A percentile compares a stretch with the other conserved stretches of the same genome.
Evolutionary conservation across 64 coral and sea anemone genomes (phyloP).

Genomic region (Trachythela sp.): DNA sequence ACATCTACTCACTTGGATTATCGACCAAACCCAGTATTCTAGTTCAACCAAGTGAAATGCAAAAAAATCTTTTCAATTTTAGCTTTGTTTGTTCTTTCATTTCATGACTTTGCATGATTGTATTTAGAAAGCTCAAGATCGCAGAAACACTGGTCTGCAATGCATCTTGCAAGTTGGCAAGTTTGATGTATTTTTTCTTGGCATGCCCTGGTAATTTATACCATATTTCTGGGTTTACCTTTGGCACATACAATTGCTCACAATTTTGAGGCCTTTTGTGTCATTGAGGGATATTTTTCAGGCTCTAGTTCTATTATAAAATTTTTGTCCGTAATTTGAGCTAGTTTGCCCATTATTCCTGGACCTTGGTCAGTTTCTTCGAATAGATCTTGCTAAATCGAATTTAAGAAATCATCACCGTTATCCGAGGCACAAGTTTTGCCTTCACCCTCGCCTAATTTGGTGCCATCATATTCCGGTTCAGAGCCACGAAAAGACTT

Average conservation of each 20-base stretch:
- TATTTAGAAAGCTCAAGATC: not conserved
- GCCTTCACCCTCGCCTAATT: too few relatives aligned
- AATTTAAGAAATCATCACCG: not conserved
- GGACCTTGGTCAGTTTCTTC: not conserved
- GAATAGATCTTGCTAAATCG: not conserved
- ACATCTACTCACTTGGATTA: too few relatives aligned
- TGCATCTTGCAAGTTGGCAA: not conserved
- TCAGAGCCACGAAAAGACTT: not conserved
- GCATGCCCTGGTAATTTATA: not conserved
- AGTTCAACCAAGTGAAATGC: too few relatives aligned
- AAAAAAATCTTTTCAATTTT: too few relatives aligned
- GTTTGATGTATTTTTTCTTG: not conserved
- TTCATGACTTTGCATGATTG: not conserved
- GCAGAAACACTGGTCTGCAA: not conserved
- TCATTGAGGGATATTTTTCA: not conserved
- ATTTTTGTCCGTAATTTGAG: not conserved
- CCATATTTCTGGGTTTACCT: slow-evolving; percentile 17
- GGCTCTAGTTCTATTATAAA: not conserved
- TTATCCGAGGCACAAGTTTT: not conserved
- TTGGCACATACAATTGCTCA: not conserved
- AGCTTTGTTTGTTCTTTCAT: not conserved
- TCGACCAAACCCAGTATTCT: too few relatives aligned
- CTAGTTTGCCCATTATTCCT: not conserved
- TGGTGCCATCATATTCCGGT: not conserved
- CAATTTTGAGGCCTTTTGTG: not conserved